These are phyloP conservation scores for Pterois miles DNA, from an alignment of 2,797 vertebrate species.

Conservation along the genomic window DNA sequence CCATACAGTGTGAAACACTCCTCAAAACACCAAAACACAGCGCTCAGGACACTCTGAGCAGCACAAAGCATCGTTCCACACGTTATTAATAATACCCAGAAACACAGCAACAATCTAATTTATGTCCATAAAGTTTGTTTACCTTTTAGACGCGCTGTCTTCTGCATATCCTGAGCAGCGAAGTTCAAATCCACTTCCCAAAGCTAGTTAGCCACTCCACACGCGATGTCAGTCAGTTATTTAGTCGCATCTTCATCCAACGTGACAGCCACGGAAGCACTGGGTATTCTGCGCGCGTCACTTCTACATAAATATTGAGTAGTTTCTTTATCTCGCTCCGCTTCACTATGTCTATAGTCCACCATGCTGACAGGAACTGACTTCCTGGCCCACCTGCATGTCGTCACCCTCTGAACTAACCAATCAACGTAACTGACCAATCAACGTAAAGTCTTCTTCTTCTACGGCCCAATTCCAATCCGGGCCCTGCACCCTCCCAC, in stretches of 20 bases:
- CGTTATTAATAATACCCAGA: background rate
- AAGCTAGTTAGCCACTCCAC: too few relatives aligned
- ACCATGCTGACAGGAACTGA: background rate
- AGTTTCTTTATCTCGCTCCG: background rate
- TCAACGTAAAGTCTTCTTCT: background rate
- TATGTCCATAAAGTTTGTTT: background rate
- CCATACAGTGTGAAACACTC: background rate
- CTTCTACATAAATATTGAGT: rapidly evolving
- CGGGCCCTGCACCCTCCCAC: too few relatives aligned
- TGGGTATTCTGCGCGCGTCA: too few relatives aligned
- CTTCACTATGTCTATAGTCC: background rate
- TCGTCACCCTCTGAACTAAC: background rate
- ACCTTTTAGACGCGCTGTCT: background rate
- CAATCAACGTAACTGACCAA: conserved; percentile 1
- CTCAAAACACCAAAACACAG: background rate
- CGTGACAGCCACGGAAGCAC: too few relatives aligned
- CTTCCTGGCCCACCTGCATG: background rate
- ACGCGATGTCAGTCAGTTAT: too few relatives aligned
- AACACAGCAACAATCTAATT: background rate
- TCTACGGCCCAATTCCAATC: too few relatives aligned
- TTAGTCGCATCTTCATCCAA: too few relatives aligned
- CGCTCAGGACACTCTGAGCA: background rate
- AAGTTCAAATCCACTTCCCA: background rate
- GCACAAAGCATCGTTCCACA: background rate
- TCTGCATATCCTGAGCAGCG: background rate